A percentile compares a stretch with the other conserved stretches of the same genome.
Conservation (phyloP, 2,888 invertebrate genomes). For the Erpobdella octoculata region DNA sequence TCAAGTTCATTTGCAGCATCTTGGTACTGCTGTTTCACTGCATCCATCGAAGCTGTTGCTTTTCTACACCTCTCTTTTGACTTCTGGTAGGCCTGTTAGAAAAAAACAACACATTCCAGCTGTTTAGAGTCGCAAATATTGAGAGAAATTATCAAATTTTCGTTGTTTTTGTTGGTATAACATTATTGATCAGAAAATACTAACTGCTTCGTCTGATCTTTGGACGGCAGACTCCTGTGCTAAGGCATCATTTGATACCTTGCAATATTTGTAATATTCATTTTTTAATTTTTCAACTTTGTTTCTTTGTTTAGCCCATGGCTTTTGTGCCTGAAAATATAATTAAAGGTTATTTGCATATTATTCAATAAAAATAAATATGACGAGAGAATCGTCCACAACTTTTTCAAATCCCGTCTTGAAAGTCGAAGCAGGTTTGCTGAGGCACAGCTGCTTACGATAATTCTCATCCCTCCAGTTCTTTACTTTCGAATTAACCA, state of each 20-base stretch:
- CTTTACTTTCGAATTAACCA: slow-evolving; percentile 13
- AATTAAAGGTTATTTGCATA: not conserved
- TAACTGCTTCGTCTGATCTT: not conserved
- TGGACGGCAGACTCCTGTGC: not conserved
- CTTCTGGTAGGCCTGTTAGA: not conserved
- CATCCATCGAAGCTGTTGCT: not conserved
- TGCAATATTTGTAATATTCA: not conserved
- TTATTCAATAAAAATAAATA: not conserved
- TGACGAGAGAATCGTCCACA: not conserved
- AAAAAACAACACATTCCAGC: not conserved
- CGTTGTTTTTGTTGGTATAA: too few relatives aligned
- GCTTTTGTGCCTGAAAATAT: slow-evolving; percentile 23
- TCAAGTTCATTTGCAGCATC: not conserved
- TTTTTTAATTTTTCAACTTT: slow-evolving; percentile 15
- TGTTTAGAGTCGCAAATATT: too few relatives aligned
- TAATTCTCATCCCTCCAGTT: slow-evolving; percentile 21
- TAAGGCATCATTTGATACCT: not conserved
- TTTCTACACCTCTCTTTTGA: slow-evolving; percentile 6
- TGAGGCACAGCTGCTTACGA: slow-evolving; percentile 1
- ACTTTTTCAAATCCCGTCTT: slow-evolving; percentile 23
- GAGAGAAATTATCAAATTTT: too few relatives aligned
- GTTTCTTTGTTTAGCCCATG: slow-evolving; percentile 16
- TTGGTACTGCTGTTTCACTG: not conserved
- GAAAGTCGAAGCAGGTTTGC: slow-evolving; percentile 21
- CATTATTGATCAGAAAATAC: too few relatives aligned